Evolutionary conservation across 2,797 vertebrate species (phyloP), one percentile per base, ranked within the genome.

Genomic region (Eupleurogrammus muticus): DNA sequence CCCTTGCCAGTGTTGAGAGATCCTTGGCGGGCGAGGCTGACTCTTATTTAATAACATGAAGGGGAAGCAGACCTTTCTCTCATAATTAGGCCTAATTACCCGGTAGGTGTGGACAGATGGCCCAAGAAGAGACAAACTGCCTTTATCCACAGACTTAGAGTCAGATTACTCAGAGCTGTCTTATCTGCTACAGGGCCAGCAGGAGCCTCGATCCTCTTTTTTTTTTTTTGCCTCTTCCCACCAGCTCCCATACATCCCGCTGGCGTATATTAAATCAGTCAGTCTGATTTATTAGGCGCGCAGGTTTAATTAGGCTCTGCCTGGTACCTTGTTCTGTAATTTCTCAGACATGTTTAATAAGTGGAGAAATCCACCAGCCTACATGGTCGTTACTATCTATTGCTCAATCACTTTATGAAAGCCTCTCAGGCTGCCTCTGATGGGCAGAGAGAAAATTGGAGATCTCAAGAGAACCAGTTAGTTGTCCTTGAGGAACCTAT

Each of bases 1-100:
- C 92, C 87, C 91, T 95, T 92, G 90, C 93, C 88, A 92, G 95
- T 72, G 97, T 93, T 99, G 97, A 99, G 95, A 97, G 98, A 98
- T 96, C 89, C 91, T 95, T 96, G 91, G 96, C 96, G 94, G 93
- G 92, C 94, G 93, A 96, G 95, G 94, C 94, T 86, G 94, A 94
- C 97, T 96, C 96, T 99, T 96, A 98, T 99, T 99, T 99, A 99
- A 99, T 99, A 99, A 99, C 96, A 95, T 96, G 95, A 98, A 98
- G 95, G 96, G 96, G 97, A 98, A 97, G 96, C 96, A 92, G 96
- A 97, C 95, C 95, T 97, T 96, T 96, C 95, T 96, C 96, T 98
- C 97, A 99, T 99, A 99, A 99, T 99, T 98, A 99, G 96, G 96
- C 97, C 97, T 99, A 99, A 99, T 99, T 99, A 98, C 96, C 95